Evolutionary conservation across 2,888 invertebrate species (phyloP).

Genomic region (Lepidochitona cinerea): DNA sequence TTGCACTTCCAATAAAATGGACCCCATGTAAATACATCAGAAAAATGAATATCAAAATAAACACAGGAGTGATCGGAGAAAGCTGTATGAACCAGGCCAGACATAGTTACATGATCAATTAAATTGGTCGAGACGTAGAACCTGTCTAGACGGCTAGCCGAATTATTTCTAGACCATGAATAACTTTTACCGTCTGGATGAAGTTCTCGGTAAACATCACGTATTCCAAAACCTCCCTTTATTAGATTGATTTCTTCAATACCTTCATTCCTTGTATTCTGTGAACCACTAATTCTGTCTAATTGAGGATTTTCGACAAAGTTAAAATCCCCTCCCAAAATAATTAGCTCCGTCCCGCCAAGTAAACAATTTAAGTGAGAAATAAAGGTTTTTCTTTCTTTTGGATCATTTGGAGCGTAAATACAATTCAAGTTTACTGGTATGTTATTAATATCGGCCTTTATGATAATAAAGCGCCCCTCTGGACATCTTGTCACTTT

Average conservation of each 20-base stretch:
- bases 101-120: background rate
- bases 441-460: background rate
- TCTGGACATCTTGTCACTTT: background rate
- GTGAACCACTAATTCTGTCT: conserved; percentile 23
- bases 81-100: background rate
- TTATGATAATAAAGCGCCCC: background rate
- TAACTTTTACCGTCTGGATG: conserved; percentile 11
- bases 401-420: background rate
- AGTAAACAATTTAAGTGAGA: background rate
- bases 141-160: background rate
- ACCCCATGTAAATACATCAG: background rate
- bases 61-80: background rate
- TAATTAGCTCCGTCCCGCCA: background rate
- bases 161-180: background rate
- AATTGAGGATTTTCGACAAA: conserved; percentile 16
- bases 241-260: conserved; percentile 13
- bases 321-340: conserved; percentile 26
- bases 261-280: background rate
- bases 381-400: background rate
- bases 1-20: background rate
- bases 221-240: conserved; percentile 15
- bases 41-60: background rate
- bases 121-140: background rate
- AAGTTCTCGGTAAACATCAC: conserved; percentile 14
- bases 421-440: background rate